Evolutionary conservation across 2,888 invertebrate genomes (phyloP).

Genomic region (Rhaphigaster nebulosa): DNA sequence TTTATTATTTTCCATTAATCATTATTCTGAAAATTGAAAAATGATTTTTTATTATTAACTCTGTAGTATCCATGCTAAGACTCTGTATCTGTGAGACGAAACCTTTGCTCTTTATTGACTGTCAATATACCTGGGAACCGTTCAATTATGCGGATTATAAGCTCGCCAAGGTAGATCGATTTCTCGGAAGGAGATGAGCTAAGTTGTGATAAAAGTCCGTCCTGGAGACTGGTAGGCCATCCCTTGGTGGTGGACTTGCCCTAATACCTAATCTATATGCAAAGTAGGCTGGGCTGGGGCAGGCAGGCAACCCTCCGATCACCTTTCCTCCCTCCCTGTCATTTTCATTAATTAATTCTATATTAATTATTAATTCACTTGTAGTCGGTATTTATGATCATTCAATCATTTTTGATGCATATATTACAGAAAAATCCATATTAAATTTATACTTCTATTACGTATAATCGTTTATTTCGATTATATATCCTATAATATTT

Average conservation of each 20-base stretch:
- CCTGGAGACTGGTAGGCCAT: no score
- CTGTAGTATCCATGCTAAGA: no score
- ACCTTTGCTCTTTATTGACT: background rate
- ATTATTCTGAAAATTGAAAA: no score
- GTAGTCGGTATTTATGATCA: background rate
- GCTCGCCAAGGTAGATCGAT: background rate
- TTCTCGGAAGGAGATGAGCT: background rate
- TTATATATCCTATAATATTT: background rate
- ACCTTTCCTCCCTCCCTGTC: background rate
- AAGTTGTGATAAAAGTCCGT: conserved; percentile 23
- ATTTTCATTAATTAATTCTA: background rate
- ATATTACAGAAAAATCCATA: background rate
- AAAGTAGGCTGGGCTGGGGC: background rate
- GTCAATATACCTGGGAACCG: background rate
- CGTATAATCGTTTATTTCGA: background rate
- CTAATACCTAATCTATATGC: conserved; percentile 48
- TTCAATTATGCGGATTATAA: background rate
- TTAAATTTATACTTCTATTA: background rate
- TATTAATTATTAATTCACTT: conserved; percentile 5
- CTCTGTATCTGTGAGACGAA: background rate
- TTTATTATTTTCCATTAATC: no score
- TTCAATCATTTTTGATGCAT: background rate
- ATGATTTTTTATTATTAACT: no score
- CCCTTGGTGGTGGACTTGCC: background rate
- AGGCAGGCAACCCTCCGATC: background rate